phyloP scores from a whole-genome alignment of 2,113 vertebrate genomes.

The Chaetorhynchus papuensis region DNA sequence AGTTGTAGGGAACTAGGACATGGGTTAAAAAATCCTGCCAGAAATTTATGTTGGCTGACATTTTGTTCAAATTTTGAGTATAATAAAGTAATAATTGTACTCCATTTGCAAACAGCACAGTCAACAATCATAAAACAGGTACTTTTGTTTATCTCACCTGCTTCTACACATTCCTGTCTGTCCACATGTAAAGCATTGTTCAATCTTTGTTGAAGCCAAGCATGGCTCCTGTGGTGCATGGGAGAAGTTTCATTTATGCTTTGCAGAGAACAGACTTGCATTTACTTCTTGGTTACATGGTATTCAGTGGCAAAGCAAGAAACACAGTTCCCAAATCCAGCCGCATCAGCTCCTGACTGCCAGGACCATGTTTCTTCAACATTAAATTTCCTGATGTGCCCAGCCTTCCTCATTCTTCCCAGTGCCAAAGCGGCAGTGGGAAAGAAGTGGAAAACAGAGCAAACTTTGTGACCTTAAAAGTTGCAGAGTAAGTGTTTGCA shows the following conservation, averaged over 20 bases:
- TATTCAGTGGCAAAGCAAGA: not conserved
- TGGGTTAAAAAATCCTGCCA: not conserved
- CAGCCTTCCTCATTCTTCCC: not conserved
- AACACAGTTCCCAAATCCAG: not conserved
- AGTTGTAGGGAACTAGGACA: not conserved
- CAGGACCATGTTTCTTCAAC: not conserved
- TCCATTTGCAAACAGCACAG: not conserved
- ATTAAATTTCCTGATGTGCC: not conserved
- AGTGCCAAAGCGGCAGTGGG: not conserved
- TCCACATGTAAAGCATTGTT: not conserved
- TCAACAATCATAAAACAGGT: not conserved
- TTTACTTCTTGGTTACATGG: not conserved
- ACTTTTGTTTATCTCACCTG: not conserved
- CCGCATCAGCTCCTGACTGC: not conserved
- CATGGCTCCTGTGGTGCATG: not conserved
- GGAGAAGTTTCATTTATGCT: not conserved
- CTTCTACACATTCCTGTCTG: not conserved
- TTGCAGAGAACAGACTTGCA: not conserved
- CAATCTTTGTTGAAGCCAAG: not conserved
- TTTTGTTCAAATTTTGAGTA: not conserved
- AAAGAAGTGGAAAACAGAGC: not conserved
- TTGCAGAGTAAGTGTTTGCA: not conserved
- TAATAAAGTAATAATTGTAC: not conserved
- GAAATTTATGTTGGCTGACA: not conserved
- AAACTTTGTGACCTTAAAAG: not conserved